Evolutionary conservation across 2,797 vertebrate genomes (phyloP), one percentile per base, ranked within the genome.

Genomic region (Cuniculus paca): DNA sequence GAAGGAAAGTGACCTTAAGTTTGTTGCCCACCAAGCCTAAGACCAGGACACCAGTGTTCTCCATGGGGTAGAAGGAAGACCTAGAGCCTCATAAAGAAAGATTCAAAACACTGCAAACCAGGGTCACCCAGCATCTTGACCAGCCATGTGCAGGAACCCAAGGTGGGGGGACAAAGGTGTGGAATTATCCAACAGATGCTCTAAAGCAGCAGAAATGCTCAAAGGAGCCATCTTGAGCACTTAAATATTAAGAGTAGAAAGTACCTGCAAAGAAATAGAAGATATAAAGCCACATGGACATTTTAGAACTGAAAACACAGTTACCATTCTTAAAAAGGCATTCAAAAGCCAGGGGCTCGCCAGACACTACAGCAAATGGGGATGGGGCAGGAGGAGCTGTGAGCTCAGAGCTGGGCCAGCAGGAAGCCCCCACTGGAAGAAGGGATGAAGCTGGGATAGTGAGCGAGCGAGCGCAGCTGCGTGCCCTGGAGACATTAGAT

Each of bases 231-330:
- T 22, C 5, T 0, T 6, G 31, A 68, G 28, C 28, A 26, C 50
- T 81, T 70, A 54, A 60, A n/a, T 28, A 26, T 72, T 42, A 79
- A 79, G 75, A 28, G 26, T 9, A 48, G 24, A 36, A 87, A 48
- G 36, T 87, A 54, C n/a, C 72, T 72, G 61, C 34, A 42, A 70
- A 31, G 14, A 80, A 61, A 11, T 14, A 28, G 26, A 68, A 24
- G 20, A 28, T 0, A 63, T 1, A 28, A 4, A 52, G 31, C 31
- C 24, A 13, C 31, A 2, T n/a, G 5, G 6, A 3, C 63, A 39
- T 22, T 58, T 70, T 36, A 79, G 16, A 93, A 39, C 17, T 48
- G 34, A 87, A 58, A 34, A 36, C 2, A 36, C 14, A 24, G 12
- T 34, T 19, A 50, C 31, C 36, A 36, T 70, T n/a, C n/a, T 14